Evolutionary conservation across 64 coral and sea anemone genomes (phyloP).

Genomic region (Stichodactyla mertensii): DNA sequence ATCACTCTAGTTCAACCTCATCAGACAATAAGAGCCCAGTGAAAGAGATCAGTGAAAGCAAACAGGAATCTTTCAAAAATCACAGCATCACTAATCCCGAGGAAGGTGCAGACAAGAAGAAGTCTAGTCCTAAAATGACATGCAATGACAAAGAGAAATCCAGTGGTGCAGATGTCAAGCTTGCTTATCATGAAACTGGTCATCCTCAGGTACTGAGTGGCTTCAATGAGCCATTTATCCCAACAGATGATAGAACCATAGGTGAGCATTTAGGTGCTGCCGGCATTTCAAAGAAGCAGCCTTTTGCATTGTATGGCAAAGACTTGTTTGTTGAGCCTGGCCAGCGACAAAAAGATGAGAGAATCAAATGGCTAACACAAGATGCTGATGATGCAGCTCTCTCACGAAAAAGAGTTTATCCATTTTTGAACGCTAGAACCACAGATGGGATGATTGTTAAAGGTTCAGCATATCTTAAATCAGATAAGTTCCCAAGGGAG

Average conservation of each 20-base stretch:
- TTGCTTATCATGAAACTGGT: not conserved
- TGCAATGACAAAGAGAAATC: not conserved
- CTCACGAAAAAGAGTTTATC: not conserved
- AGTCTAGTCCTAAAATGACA: not conserved
- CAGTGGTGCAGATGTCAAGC: not conserved
- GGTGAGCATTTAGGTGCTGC: not conserved
- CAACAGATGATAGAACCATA: not conserved
- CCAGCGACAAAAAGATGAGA: not conserved
- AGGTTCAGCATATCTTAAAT: not conserved
- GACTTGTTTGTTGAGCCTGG: not conserved
- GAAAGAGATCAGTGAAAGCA: not conserved
- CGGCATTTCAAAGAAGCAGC: not conserved
- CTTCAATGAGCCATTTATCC: slow-evolving; percentile 17
- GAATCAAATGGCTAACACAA: not conserved
- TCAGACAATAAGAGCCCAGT: not conserved
- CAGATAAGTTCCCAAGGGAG: not conserved
- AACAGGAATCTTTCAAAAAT: not conserved
- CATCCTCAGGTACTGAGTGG: slow-evolving; percentile 16
- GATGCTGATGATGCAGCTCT: not conserved
- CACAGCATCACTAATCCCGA: too few species aligned
- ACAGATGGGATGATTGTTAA: not conserved
- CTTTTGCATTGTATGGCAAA: not conserved
- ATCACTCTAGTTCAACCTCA: slow-evolving; percentile 41
- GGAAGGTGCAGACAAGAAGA: not conserved
- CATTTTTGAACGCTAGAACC: not conserved